Conservation (phyloP, 2,797 vertebrate species). For the Poecilia gillii region DNA sequence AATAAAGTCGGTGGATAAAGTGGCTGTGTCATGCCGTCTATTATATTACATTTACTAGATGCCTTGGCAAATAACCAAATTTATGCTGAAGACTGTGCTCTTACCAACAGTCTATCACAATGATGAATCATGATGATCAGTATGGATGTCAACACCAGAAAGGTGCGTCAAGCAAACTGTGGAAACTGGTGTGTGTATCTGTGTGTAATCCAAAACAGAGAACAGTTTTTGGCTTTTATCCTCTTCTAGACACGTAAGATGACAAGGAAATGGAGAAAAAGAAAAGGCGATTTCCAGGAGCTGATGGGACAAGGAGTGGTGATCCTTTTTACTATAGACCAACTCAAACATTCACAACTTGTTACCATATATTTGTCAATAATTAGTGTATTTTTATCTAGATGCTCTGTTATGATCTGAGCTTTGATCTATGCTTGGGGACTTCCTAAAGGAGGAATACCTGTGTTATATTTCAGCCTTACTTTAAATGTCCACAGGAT, state of each 20-base stretch:
- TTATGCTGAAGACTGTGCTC: no score
- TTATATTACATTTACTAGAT: no score
- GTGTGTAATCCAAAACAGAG: slow-evolving; percentile 17
- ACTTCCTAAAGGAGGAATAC: slow-evolving; percentile 71
- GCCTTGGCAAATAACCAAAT: no score
- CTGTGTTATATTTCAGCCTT: slow-evolving; percentile 77
- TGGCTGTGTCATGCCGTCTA: no score
- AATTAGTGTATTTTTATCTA: slow-evolving; percentile 79
- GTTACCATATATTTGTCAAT: slow-evolving; percentile 80
- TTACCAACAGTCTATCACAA: background rate
- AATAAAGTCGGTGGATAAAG: no score
- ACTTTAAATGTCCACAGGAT: slow-evolving; percentile 45
- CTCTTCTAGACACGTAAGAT: slow-evolving; percentile 17
- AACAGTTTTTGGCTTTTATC: slow-evolving; percentile 19
- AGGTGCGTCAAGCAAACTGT: no score
- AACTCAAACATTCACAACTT: slow-evolving; percentile 73
- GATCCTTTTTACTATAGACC: slow-evolving; percentile 74
- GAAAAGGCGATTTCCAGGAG: slow-evolving; percentile 70
- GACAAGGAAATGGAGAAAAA: slow-evolving; percentile 13
- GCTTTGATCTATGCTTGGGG: slow-evolving; percentile 83
- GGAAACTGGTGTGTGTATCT: background rate
- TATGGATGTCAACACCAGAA: no score
- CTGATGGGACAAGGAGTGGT: slow-evolving; percentile 76
- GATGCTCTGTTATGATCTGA: slow-evolving; percentile 74
- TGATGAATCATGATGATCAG: background rate